Conservation (phyloP, 2,113 vertebrate genomes). For the Terrapene triunguis region DNA sequence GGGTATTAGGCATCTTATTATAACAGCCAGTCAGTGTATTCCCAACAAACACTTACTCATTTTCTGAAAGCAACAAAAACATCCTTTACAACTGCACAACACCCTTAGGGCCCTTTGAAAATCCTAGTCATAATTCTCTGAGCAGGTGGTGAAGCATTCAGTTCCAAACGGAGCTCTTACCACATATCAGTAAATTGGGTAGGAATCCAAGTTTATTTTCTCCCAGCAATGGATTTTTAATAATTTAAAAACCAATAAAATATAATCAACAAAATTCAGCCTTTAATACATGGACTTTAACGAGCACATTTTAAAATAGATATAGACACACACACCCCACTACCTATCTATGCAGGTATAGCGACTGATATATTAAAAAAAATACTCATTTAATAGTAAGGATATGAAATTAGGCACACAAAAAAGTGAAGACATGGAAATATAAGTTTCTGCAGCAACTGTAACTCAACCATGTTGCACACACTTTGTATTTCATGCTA, state of each 20-base stretch:
- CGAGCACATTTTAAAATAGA: background rate
- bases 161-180: background rate
- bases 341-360: background rate
- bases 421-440: background rate
- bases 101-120: background rate
- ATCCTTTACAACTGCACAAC: background rate
- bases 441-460: background rate
- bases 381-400: background rate
- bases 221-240: background rate
- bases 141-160: background rate
- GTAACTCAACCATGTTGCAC: background rate
- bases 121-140: background rate
- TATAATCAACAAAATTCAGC: constrained; percentile 29
- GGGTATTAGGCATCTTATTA: background rate
- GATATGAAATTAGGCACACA: background rate
- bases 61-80: background rate
- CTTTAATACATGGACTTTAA: background rate
- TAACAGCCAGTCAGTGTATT: background rate
- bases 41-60: background rate
- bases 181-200: background rate
- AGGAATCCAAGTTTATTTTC: constrained; percentile 1
- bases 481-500: background rate
- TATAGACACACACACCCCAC: background rate
- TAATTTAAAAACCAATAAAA: constrained; percentile 32
- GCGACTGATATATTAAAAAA: background rate